Percentiles rank a stretch among this genome's conserved stretches.
phyloP scores from a whole-genome alignment of 2,797 vertebrate genomes.

The Denticeps clupeoides region DNA sequence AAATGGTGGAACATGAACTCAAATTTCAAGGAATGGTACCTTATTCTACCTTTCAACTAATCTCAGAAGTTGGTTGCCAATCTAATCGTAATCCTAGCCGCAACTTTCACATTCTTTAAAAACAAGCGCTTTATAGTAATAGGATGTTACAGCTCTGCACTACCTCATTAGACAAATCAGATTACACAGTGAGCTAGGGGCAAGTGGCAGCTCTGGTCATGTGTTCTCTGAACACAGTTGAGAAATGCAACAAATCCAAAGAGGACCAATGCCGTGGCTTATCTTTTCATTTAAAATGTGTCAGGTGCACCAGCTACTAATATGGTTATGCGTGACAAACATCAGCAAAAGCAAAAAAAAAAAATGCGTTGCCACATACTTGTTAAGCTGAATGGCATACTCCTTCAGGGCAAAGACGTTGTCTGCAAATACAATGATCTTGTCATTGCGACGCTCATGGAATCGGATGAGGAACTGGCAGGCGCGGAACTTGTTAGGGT shows the following conservation, averaged over 20 bases:
- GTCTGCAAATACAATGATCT: constrained; percentile 97
- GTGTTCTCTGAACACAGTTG: background rate
- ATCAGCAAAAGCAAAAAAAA: background rate
- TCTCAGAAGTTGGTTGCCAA: no score
- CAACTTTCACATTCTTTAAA: no score
- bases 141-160: no score
- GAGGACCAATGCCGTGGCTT: no score
- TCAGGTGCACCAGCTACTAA: background rate
- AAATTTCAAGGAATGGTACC: no score
- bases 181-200: background rate
- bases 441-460: constrained; percentile 95
- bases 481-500: constrained; percentile 95
- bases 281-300: no score
- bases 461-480: constrained; percentile 98
- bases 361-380: constrained; percentile 53
- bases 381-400: constrained; percentile 88
- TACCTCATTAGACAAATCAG: no score
- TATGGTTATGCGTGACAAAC: background rate
- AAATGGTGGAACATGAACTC: background rate
- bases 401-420: constrained; percentile 97
- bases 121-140: no score
- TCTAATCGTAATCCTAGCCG: no score
- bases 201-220: background rate
- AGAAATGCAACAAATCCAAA: no score
- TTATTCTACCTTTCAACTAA: no score